Conservation (phyloP, 1,140 invertebrate species). For the Drosophila hydei region DNA sequence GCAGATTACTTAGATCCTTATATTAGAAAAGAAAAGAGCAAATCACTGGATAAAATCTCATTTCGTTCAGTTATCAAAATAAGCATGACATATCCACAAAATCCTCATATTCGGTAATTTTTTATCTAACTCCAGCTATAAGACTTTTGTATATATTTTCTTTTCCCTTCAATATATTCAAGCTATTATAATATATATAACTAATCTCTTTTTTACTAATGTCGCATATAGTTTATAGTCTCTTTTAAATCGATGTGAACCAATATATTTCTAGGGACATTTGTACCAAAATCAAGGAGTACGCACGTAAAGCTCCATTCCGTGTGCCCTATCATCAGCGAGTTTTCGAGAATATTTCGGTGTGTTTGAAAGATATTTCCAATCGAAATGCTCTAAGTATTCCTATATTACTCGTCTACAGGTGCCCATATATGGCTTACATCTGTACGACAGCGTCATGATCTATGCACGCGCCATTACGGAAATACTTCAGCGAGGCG, state of each 20-base stretch:
- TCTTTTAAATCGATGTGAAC: not conserved
- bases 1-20: slow-evolving; percentile 89
- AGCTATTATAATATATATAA: not conserved
- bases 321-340: slow-evolving; percentile 89
- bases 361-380: slow-evolving; percentile 55
- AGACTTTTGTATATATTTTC: slow-evolving; percentile 25
- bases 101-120: slow-evolving; percentile 88
- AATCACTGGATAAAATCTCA: slow-evolving; percentile 86
- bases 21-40: slow-evolving; percentile 85
- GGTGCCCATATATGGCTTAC: slow-evolving; percentile 93
- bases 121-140: slow-evolving; percentile 60
- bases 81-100: slow-evolving; percentile 89
- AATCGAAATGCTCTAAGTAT: not conserved
- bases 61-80: slow-evolving; percentile 90
- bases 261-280: slow-evolving; percentile 85
- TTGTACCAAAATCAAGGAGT: slow-evolving; percentile 87
- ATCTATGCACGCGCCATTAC: slow-evolving; percentile 92
- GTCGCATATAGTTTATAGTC: not conserved
- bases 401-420: slow-evolving; percentile 66
- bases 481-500: slow-evolving; percentile 87
- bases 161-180: slow-evolving; percentile 4
- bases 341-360: slow-evolving; percentile 88
- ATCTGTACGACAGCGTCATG: slow-evolving; percentile 94
- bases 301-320: slow-evolving; percentile 88
- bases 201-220: not conserved